Conservation (phyloP, 2,113 vertebrate genomes). For the Monarcha castaneiventris region DNA sequence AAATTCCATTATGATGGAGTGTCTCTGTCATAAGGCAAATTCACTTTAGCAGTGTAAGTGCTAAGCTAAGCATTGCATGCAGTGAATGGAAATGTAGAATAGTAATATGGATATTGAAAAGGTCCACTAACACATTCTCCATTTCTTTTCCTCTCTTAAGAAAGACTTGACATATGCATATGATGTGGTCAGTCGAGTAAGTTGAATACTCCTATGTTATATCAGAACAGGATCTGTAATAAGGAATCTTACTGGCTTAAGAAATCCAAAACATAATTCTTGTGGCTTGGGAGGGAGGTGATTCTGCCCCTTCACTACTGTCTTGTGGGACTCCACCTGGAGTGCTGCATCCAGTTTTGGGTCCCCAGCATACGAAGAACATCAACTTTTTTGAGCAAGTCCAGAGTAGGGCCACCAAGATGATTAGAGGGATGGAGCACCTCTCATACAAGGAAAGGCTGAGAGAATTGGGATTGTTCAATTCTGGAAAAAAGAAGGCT, state of each 20-base stretch:
- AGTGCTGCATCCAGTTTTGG: not conserved
- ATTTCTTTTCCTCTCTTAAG: not conserved
- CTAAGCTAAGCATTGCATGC: not conserved
- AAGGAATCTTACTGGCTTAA: not conserved
- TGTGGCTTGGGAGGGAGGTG: not conserved
- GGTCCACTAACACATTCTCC: not conserved
- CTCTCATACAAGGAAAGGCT: not conserved
- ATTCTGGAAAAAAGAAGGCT: not conserved
- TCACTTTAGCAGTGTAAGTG: not conserved
- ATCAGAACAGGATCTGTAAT: not conserved
- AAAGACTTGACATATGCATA: not conserved
- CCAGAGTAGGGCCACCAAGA: not conserved
- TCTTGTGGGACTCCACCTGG: not conserved
- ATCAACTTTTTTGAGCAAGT: not conserved
- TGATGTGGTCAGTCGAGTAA: not conserved
- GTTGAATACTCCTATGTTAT: not conserved
- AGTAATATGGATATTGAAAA: not conserved
- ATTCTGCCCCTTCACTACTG: not conserved
- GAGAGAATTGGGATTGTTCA: not conserved
- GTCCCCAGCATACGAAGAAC: not conserved
- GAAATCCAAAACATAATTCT: not conserved
- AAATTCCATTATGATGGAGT: not conserved
- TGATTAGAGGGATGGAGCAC: not conserved
- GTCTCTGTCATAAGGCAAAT: not conserved
- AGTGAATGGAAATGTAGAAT: not conserved